Evolutionary conservation across 1,140 invertebrate genomes (phyloP), one percentile per base, ranked within the genome.

Genomic region (Drosophila leontia): DNA sequence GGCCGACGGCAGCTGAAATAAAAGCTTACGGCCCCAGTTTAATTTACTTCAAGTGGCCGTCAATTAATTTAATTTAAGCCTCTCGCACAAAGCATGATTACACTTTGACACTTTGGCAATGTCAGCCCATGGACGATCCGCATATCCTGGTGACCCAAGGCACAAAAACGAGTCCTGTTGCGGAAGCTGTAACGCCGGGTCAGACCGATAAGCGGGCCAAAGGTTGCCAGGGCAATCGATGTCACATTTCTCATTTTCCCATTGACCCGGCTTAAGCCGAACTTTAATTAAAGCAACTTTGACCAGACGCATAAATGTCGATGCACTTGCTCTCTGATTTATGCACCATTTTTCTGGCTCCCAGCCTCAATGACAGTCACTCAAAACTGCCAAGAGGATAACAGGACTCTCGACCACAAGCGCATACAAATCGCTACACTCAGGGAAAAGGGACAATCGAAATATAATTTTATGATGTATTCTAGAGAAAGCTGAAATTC

Each of bases 41-140:
- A 76, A 90, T 90, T 90, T 82, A 85, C 86, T 85, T 79, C 85
- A 85, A 90, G 85, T 90, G 85, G 57, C 71, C 85, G 80, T 67
- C 85, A 90, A 91, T 90, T 90, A 90, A 91, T 90, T 90, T 82
- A 90, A 82, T 88, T 88, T 90, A 90, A 90, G 64, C 84, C 84
- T 65, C 60, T 81, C 53, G 68, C 80, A 75, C 77, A 71, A 74
- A 62, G 62, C 74, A 63, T 78, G 85, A 67, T 91, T 90, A 90
- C 70, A 74, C 85, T 91, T 88, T 82, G 85, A 82, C 85, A 90
- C 85, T 90, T 90, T 91, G 86, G 88, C 85, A 80, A 79, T 63
- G 62, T 2, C 67, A n/a, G 39, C 34, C n/a, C 47, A 19, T 13
- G 23, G 48, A 13, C 17, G 11, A 53, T 62, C 13, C 23, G 35